Evolutionary conservation across 1,140 invertebrate species (phyloP), one percentile per base, ranked within the genome.

Genomic region (Heterodera schachtii): DNA sequence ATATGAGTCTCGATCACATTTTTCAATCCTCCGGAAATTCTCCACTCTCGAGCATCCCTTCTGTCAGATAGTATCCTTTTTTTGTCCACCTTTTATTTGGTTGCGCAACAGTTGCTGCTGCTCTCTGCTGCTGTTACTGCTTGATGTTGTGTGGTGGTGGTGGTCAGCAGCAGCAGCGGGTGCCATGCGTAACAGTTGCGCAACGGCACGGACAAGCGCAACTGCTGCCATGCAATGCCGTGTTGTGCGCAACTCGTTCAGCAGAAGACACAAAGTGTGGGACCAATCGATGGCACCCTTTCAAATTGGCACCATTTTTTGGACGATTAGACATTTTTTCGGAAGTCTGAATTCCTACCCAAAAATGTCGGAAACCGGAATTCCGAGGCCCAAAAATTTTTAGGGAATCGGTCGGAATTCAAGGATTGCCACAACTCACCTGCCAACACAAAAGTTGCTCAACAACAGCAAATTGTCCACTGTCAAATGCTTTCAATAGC

Each of bases 401-500:
- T n/a, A n/a, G n/a, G n/a, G n/a, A n/a, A n/a, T n/a, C n/a, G n/a
- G n/a, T n/a, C n/a, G n/a, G n/a, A n/a, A n/a, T n/a, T n/a, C n/a
- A 47, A 49, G 73, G 31, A 47, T 75, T 57, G 47, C 60, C 21
- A 11, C 31, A 60, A 7, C n/a, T 41, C 47, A 79, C 80, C 80
- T 82, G 81, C 84, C 84, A 84, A 73, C 74, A 73, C 73, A 71
- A 75, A 31, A 84, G 82, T 21, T 82, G 84, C 66, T 82, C 78
- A 31, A 85, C 21, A 6, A 70, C 82, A 44, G 79, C 84, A 52
- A 60, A 66, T 73, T 84, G 75, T 49, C 83, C 83, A 16, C 67
- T n/a, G 5, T 84, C 73, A n/a, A 78, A 76, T 16, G 46, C 47
- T 13, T 64, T 47, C 13, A 83, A 74, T 16, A 85, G 21, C 31